A percentile compares a stretch with the other conserved stretches of the same genome.
Conservation (phyloP, 2,113 vertebrate species). For the Toxotes jaculatrix region DNA sequence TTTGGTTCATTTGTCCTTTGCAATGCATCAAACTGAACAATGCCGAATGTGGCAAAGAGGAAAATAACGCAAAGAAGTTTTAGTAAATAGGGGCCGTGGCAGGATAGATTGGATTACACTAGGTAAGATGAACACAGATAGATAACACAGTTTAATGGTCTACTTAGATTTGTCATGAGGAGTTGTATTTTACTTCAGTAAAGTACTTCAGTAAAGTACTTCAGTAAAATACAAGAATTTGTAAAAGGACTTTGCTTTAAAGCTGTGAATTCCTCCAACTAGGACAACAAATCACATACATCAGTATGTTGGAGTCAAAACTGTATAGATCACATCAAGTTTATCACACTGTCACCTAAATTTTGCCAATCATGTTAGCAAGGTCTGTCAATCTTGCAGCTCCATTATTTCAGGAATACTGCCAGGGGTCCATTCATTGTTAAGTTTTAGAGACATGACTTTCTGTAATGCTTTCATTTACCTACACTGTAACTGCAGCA, state of each 20-base stretch:
- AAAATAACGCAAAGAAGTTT: constrained; percentile 35
- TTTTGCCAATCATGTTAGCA: background rate
- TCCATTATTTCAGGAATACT: background rate
- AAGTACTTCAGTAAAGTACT: background rate
- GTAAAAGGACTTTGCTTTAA: background rate
- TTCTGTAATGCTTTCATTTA: background rate
- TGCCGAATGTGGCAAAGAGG: constrained; percentile 27
- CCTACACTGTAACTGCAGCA: background rate
- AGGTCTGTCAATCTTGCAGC: background rate
- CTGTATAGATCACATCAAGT: background rate
- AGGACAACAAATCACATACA: background rate
- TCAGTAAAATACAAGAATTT: background rate
- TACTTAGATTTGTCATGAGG: constrained; percentile 12
- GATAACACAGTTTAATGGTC: constrained; percentile 43
- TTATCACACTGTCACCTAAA: too few relatives aligned
- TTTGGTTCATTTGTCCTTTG: constrained; percentile 54
- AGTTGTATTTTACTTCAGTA: background rate
- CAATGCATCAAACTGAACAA: constrained; percentile 43
- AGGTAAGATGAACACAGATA: constrained; percentile 50
- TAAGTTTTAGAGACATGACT: background rate
- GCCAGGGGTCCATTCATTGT: background rate
- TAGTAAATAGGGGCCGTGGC: constrained; percentile 11
- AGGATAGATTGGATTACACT: constrained; percentile 38
- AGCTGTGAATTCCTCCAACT: constrained; percentile 10
- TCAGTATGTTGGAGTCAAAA: background rate